Evolutionary conservation across 2,797 vertebrate genomes (phyloP).

Genomic region (Sciurus carolinensis): DNA sequence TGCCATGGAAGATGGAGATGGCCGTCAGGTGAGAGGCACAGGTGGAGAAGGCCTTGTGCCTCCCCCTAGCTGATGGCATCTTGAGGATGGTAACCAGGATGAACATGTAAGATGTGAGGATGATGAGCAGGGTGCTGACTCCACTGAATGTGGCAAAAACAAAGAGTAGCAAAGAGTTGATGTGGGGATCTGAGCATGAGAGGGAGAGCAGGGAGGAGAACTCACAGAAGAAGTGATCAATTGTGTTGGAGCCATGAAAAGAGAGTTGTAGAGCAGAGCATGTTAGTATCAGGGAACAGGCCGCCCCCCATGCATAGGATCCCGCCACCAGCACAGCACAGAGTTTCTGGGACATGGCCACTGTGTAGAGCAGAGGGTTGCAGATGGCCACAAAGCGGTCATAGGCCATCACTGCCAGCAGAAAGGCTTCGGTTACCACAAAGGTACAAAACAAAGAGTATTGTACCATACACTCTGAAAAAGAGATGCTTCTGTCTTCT

Average conservation of each 20-base stretch:
- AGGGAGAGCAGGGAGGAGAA: conserved; percentile 78
- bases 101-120: conserved; percentile 76
- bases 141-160: conserved; percentile 70
- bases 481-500: conserved; percentile 77
- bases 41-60: conserved; percentile 68
- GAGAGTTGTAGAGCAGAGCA: conserved; percentile 69
- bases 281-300: conserved; percentile 76
- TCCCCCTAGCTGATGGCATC: conserved; percentile 58
- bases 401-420: conserved; percentile 70
- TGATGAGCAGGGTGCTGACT: conserved; percentile 67
- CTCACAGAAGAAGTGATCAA: conserved; percentile 85
- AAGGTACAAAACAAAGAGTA: conserved; percentile 82
- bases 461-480: conserved; percentile 76
- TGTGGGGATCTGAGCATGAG: conserved; percentile 65
- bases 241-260: conserved; percentile 77
- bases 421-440: conserved; percentile 64
- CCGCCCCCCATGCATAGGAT: conserved; percentile 72
- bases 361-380: conserved; percentile 80
- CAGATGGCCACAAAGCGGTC: conserved; percentile 83
- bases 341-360: conserved; percentile 74
- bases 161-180: conserved; percentile 73
- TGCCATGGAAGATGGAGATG: conserved; percentile 79
- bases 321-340: conserved; percentile 62
- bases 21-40: conserved; percentile 69
- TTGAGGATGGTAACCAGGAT: conserved; percentile 76